phyloP scores from a whole-genome alignment of 2,888 invertebrate species.

The Lydus trimaculatus region DNA sequence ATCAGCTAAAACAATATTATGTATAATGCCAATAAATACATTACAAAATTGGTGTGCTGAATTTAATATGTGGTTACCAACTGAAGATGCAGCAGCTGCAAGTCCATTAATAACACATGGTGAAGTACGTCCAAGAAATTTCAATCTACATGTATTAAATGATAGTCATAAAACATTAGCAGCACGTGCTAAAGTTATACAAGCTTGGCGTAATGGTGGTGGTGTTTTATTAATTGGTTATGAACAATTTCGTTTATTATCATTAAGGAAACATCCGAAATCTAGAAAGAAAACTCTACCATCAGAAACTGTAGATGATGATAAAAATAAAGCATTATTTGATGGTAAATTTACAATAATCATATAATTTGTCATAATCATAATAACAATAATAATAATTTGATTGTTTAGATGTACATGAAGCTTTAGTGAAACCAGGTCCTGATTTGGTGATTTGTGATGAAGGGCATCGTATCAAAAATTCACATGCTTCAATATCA shows the following conservation, averaged over 20 bases:
- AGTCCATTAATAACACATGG: conserved; percentile 68
- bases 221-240: conserved; percentile 97
- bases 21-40: conserved; percentile 99
- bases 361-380: too few species aligned
- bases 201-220: conserved; percentile 86
- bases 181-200: conserved; percentile 85
- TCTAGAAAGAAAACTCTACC: conserved; percentile 66
- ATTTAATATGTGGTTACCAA: conserved; percentile 97
- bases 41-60: conserved; percentile 98
- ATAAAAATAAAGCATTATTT: conserved; percentile 74
- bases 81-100: conserved; percentile 62
- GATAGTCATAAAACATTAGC: conserved; percentile 92
- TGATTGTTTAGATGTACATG: conserved; percentile 81
- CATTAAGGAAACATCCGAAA: conserved; percentile 76
- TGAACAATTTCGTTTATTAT: conserved; percentile 92
- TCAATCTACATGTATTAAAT: conserved; percentile 88
- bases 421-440: conserved; percentile 87
- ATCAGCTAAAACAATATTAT: conserved; percentile 85
- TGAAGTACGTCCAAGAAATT: conserved; percentile 79
- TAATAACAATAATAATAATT: too few species aligned
- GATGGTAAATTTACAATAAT: conserved; percentile 65
- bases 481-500: conserved; percentile 96
- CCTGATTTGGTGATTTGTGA: conserved; percentile 96
- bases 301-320: conserved; percentile 63
- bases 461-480: conserved; percentile 98